phyloP scores from a whole-genome alignment of 1,140 invertebrate genomes.

The Ostrea edulis region DNA sequence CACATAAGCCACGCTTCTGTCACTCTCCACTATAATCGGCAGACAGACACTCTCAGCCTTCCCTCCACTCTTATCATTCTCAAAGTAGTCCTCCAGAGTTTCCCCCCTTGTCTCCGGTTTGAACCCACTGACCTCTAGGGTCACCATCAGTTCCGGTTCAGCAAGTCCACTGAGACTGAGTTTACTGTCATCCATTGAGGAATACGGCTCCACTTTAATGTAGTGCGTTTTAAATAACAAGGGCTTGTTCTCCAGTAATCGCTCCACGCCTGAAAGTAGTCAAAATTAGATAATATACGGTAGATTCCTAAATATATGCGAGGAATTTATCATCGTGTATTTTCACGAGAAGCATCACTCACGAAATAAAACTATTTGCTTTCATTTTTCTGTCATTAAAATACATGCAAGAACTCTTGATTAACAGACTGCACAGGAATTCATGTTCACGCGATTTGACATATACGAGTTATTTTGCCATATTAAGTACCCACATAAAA shows the following conservation, averaged over 20 bases:
- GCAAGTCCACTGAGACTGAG: slow-evolving; percentile 8
- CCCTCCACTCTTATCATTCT: slow-evolving; percentile 35
- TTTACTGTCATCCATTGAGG: background rate
- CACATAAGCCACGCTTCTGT: slow-evolving; percentile 17
- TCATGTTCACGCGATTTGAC: too few relatives aligned
- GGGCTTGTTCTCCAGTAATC: slow-evolving; percentile 11
- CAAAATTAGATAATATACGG: background rate
- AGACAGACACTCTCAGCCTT: background rate
- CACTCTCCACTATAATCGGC: background rate
- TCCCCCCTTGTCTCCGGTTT: slow-evolving; percentile 6
- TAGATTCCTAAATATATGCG: too few relatives aligned
- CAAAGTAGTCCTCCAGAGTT: slow-evolving; percentile 38
- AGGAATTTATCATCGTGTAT: too few relatives aligned
- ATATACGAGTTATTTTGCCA: too few relatives aligned
- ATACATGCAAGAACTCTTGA: too few relatives aligned
- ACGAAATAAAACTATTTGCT: too few relatives aligned
- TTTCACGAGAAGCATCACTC: too few relatives aligned
- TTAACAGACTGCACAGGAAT: too few relatives aligned
- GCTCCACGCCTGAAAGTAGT: background rate
- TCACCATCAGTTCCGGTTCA: background rate
- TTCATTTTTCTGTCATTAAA: too few relatives aligned
- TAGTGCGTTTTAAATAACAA: slow-evolving; percentile 17
- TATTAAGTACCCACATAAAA: too few relatives aligned
- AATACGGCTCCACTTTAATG: background rate
- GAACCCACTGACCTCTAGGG: slow-evolving; percentile 31